A percentile compares a stretch with the other conserved stretches of the same genome.
Conservation (phyloP, 2,888 invertebrate species). For the Emmelina monodactyla region DNA sequence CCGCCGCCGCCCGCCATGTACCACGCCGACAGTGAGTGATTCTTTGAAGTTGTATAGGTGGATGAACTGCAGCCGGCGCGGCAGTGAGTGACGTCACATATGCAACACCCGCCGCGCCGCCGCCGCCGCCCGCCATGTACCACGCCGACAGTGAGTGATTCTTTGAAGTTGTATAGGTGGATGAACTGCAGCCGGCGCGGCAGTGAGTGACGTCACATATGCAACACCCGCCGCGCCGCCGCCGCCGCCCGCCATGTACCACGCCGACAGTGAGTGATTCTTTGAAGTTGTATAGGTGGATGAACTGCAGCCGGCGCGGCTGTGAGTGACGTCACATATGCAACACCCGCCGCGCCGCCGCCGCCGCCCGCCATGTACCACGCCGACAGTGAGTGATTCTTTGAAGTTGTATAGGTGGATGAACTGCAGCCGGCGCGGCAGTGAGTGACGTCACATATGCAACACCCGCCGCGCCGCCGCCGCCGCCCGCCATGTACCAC, state of each 20-base stretch:
- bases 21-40: constrained; percentile 21
- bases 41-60: not conserved
- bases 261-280: constrained; percentile 21
- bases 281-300: not conserved
- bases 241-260: constrained; percentile 12
- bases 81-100: too few species aligned
- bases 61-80: too few species aligned
- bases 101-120: too few species aligned
- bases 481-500: constrained; percentile 14
- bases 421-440: too few species aligned
- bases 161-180: not conserved
- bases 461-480: too few species aligned
- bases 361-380: constrained; percentile 14
- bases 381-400: constrained; percentile 20
- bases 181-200: too few species aligned
- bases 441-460: too few species aligned
- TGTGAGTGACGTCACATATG: too few species aligned
- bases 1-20: constrained; percentile 12
- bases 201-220: too few species aligned
- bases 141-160: constrained; percentile 21
- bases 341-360: too few species aligned
- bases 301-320: too few species aligned
- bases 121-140: constrained; percentile 11
- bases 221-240: too few species aligned
- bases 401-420: not conserved